These are phyloP conservation scores for Drosophila robusta DNA, from an alignment of 2,888 invertebrate species.

Conservation along the genomic window DNA sequence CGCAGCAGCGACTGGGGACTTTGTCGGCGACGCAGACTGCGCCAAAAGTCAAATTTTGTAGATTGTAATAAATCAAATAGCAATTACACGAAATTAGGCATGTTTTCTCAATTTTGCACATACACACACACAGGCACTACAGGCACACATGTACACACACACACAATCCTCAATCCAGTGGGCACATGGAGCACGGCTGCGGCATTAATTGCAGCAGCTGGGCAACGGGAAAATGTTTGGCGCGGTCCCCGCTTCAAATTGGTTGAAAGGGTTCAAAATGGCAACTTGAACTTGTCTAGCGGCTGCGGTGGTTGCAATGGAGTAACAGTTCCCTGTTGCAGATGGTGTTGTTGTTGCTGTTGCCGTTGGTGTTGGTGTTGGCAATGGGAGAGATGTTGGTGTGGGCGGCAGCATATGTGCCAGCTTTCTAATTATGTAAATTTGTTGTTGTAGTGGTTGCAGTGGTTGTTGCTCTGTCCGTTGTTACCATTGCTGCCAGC, in stretches of 20 bases:
- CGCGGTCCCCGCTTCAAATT: conserved; percentile 65
- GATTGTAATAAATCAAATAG: conserved; percentile 84
- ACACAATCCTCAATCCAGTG: conserved; percentile 32
- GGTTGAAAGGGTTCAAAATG: conserved; percentile 76
- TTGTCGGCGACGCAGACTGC: conserved; percentile 69
- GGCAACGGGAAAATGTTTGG: conserved; percentile 58
- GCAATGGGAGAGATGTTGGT: conserved; percentile 9
- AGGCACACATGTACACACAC: conserved; percentile 11
- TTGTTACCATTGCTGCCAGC: conserved; percentile 39
- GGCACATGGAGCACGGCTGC: conserved; percentile 54
- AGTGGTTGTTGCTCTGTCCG: conserved; percentile 22
- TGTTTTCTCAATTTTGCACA: conserved; percentile 81
- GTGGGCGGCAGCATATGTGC: conserved; percentile 74
- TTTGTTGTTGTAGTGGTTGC: conserved; percentile 32
- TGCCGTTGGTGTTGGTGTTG: background rate
- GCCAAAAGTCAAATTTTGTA: conserved; percentile 83
- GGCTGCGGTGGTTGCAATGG: conserved; percentile 43
- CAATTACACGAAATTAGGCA: conserved; percentile 84
- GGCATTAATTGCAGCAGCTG: conserved; percentile 81
- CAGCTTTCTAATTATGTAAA: conserved; percentile 80
- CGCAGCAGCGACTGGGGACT: conserved; percentile 50
- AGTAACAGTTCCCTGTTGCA: conserved; percentile 24
- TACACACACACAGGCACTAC: conserved; percentile 31
- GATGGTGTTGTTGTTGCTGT: background rate
- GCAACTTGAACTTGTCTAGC: conserved; percentile 79